Conservation (phyloP, 2,888 invertebrate species). For the Chymomyza fuscimana region DNA sequence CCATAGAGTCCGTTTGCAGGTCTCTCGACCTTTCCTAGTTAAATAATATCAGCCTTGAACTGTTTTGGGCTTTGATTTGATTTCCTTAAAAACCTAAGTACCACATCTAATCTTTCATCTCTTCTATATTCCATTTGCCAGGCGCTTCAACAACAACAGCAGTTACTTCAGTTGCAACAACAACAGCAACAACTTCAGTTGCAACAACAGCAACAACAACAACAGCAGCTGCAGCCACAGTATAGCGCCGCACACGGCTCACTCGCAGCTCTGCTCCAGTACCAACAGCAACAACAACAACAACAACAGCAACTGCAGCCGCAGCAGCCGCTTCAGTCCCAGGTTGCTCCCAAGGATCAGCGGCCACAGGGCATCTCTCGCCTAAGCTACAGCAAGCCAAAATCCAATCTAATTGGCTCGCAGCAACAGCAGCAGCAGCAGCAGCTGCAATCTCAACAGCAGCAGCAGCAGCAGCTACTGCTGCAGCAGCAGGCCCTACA, state of each 20-base stretch:
- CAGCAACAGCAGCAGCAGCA: slow-evolving; percentile 29
- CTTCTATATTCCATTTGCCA: slow-evolving; percentile 43
- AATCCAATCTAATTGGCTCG: too few relatives aligned
- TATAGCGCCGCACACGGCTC: slow-evolving; percentile 7
- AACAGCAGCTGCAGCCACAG: slow-evolving; percentile 5
- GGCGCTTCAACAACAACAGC: slow-evolving; percentile 9
- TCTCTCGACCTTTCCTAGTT: too few relatives aligned
- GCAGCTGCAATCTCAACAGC: slow-evolving; percentile 37
- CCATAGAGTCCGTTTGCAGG: too few relatives aligned
- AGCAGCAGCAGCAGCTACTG: slow-evolving; percentile 21
- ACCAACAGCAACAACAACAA: slow-evolving; percentile 30
- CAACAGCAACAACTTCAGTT: slow-evolving; percentile 41
- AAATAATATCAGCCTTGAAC: too few relatives aligned
- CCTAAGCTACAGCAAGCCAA: too few relatives aligned
- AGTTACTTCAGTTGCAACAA: slow-evolving; percentile 35
- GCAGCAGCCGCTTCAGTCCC: slow-evolving; percentile 44
- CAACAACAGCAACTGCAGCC: slow-evolving; percentile 35
- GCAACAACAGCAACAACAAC: slow-evolving; percentile 41
- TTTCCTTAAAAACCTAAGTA: too few relatives aligned
- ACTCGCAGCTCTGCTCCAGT: slow-evolving; percentile 9
- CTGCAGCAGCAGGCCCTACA: slow-evolving; percentile 9
- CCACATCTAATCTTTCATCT: neutral
- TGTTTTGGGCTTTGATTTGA: too few relatives aligned
- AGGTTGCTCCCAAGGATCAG: slow-evolving; percentile 21
- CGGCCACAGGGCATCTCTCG: slow-evolving; percentile 27